phyloP scores from a whole-genome alignment of 2,113 vertebrate genomes.

The Stictonetta naevosa region DNA sequence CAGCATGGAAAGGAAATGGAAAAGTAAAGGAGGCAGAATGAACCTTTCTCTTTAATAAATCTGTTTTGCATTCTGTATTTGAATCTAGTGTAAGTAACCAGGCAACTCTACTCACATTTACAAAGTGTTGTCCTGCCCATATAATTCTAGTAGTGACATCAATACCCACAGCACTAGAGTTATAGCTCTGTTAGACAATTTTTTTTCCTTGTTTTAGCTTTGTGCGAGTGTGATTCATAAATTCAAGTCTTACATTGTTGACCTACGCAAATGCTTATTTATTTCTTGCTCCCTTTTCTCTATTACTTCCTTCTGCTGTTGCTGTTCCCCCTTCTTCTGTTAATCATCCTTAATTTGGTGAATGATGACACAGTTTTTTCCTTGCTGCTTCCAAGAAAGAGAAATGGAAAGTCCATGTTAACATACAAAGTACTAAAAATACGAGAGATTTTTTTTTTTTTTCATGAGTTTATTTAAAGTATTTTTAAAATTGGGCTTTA shows the following conservation, averaged over 20 bases:
- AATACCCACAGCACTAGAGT: not conserved
- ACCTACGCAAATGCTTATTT: not conserved
- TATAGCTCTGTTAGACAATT: not conserved
- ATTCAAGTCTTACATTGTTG: not conserved
- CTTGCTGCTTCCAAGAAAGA: not conserved
- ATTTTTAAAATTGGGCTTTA: not conserved
- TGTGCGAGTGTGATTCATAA: not conserved
- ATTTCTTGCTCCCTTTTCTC: not conserved
- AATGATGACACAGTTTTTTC: not conserved
- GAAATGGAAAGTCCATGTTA: not conserved
- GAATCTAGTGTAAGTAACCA: not conserved
- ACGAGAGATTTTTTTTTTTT: not conserved
- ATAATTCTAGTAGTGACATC: not conserved
- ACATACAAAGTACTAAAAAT: not conserved
- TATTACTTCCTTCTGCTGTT: not conserved
- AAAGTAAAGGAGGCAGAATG: conserved; percentile 18
- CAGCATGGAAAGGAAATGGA: conserved; percentile 34
- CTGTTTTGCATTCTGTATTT: conserved; percentile 27
- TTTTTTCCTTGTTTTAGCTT: not conserved
- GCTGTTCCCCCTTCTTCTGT: not conserved
- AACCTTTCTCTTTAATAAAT: not conserved
- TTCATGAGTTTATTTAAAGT: not conserved
- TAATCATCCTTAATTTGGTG: not conserved
- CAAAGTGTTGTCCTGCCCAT: not conserved
- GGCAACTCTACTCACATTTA: not conserved